A percentile compares a stretch with the other conserved stretches of the same genome.
phyloP scores from a whole-genome alignment of 92 coral and sea anemone species.

The Parazoanthus swiftii region DNA sequence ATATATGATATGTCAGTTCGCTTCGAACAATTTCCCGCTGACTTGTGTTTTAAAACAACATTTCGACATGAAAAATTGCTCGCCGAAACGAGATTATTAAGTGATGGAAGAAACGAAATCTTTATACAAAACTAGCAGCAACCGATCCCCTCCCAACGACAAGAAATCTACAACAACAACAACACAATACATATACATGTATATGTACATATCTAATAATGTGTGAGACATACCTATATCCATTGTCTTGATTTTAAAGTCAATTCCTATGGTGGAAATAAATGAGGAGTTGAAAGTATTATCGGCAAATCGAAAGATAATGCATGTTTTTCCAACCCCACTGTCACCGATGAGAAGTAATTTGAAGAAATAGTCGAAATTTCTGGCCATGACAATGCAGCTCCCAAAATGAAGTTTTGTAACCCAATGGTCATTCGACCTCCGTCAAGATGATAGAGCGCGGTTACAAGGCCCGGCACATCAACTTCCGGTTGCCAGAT shows the following conservation, averaged over 20 bases:
- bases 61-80: background rate
- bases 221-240: slow-evolving; percentile 70
- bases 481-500: slow-evolving; percentile 5
- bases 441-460: background rate
- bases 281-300: slow-evolving; percentile 80
- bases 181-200: background rate
- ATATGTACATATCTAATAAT: background rate
- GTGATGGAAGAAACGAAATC: background rate
- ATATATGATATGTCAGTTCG: slow-evolving; percentile 1
- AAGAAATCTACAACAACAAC: background rate
- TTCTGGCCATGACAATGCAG: slow-evolving; percentile 75
- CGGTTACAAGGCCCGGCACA: slow-evolving; percentile 39
- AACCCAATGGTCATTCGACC: background rate
- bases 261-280: slow-evolving; percentile 91
- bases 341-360: slow-evolving; percentile 91
- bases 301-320: slow-evolving; percentile 87
- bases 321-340: slow-evolving; percentile 95
- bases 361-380: slow-evolving; percentile 87
- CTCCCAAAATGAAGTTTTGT: slow-evolving; percentile 21
- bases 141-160: background rate
- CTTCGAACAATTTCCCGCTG: slow-evolving; percentile 15
- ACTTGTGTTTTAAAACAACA: background rate
- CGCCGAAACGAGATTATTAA: background rate
- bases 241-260: slow-evolving; percentile 88
- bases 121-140: background rate